Evolutionary conservation across 2,888 invertebrate genomes (phyloP).

Genomic region (Dryobotodes eremita): DNA sequence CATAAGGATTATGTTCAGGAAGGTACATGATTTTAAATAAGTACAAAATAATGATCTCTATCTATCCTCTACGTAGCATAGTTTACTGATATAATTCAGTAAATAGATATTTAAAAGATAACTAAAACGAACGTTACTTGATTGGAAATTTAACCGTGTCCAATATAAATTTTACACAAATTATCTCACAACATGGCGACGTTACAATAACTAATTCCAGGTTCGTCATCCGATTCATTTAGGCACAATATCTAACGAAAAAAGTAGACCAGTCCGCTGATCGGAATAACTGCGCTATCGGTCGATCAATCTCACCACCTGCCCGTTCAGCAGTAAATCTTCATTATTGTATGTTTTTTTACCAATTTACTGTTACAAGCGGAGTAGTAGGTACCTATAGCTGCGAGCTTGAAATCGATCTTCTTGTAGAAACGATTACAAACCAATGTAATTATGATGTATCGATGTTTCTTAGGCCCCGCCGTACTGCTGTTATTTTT

Average conservation of each 20-base stretch:
- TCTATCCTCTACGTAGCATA: not conserved
- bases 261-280: slow-evolving; percentile 76
- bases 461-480: slow-evolving; percentile 65
- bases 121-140: not conserved
- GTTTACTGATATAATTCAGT: not conserved
- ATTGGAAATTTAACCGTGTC: not conserved
- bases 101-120: not conserved
- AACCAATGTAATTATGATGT: slow-evolving; percentile 72
- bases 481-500: slow-evolving; percentile 54
- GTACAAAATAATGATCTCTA: not conserved
- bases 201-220: slow-evolving; percentile 37
- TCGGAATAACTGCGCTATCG: slow-evolving; percentile 80
- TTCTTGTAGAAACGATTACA: slow-evolving; percentile 70
- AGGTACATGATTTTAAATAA: not conserved
- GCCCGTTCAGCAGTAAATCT: slow-evolving; percentile 83
- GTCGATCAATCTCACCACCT: slow-evolving; percentile 83
- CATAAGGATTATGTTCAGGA: not conserved
- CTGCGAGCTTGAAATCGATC: slow-evolving; percentile 69
- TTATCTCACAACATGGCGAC: slow-evolving; percentile 16
- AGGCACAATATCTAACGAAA: slow-evolving; percentile 63
- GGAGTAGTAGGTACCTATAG: slow-evolving; percentile 64
- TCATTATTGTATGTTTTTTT: slow-evolving; percentile 84
- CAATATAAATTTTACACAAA: slow-evolving; percentile 16
- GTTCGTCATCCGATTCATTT: slow-evolving; percentile 59
- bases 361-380: slow-evolving; percentile 82